Percentiles rank a stretch among this genome's conserved stretches.
These are phyloP conservation scores for Cassiopea andromeda DNA, from an alignment of 30 jellyfish, hydroid and myxozoan species.

Conservation along the genomic window DNA sequence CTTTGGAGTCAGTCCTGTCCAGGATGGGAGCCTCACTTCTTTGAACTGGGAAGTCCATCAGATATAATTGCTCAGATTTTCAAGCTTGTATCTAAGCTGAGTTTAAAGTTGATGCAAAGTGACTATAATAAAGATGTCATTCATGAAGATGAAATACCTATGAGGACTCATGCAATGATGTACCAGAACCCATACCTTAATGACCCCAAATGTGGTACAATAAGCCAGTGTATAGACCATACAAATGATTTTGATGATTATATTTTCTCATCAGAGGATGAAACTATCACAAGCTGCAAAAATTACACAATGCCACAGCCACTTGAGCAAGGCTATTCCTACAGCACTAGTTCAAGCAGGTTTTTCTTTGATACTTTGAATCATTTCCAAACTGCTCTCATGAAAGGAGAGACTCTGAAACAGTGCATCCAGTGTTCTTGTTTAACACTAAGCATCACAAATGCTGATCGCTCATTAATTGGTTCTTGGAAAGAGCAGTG, in stretches of 20 bases:
- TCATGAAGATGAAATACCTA: slow-evolving; percentile 71
- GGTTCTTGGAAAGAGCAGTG: slow-evolving; percentile 72
- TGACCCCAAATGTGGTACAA: slow-evolving; percentile 75
- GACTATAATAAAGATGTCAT: slow-evolving; percentile 33
- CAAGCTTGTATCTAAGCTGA: slow-evolving; percentile 72
- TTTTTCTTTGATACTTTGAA: slow-evolving; percentile 67
- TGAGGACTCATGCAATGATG: slow-evolving; percentile 73
- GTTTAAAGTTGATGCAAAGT: slow-evolving; percentile 26
- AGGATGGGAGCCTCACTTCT: slow-evolving; percentile 58
- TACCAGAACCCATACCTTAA: slow-evolving; percentile 46
- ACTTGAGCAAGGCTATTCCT: slow-evolving; percentile 34
- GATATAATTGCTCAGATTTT: slow-evolving; percentile 67
- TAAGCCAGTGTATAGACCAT: slow-evolving; percentile 50
- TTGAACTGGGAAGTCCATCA: slow-evolving; percentile 58
- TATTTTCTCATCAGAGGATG: slow-evolving; percentile 29
- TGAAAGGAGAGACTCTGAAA: slow-evolving; percentile 72
- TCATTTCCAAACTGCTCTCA: slow-evolving; percentile 55
- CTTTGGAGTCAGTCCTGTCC: slow-evolving; percentile 66
- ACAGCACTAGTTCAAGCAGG: not conserved
- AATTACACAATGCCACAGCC: slow-evolving; percentile 37
- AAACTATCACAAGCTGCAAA: slow-evolving; percentile 14
- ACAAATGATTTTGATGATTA: slow-evolving; percentile 43
- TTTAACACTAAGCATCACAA: slow-evolving; percentile 42
- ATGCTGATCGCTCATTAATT: slow-evolving; percentile 39
- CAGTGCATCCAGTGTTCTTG: slow-evolving; percentile 80